Base-by-base conservation (phyloP, 2,888 invertebrate species). In the Ophioninae sp. region DNA sequence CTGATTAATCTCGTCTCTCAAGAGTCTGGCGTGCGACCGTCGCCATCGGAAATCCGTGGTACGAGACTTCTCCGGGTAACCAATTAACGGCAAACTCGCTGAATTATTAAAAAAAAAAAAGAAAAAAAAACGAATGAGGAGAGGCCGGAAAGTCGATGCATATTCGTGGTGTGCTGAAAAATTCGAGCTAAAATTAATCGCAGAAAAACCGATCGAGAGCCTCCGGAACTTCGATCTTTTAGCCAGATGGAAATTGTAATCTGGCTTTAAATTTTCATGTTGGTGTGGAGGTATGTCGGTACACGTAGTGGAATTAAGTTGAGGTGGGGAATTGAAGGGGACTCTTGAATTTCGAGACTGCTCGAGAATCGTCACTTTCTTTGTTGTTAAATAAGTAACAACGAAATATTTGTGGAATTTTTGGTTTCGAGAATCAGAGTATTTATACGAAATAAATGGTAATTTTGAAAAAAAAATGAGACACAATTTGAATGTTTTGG, bases 1-100 rank as follows among this genome's bases (percentile, higher is more conserved):
- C 37, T 51, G 39, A 74, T 74, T 68, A 63, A 71, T 71, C 59
- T 81, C 71, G 65, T 51, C 44, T 61, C 64, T 72, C 56, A 41
- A 79, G 61, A 44, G 59, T 65, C 22, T 44, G 39, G 64, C n/a
- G n/a, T n/a, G 13, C 51, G 69, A 75, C 30, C 39, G 23, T 23
- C 23, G 56, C 37, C 56, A 71, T 78, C 64, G 64, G 69, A 61
- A 61, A 69, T 61, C 10, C 61, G 44, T 30, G 37, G 44, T 61
- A 67, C 22, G 51, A 59, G 67, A 23, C 74, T 22, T 44, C 13
- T 13, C 3, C 41, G 61, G 44, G 65, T 17, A 59, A 65, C 51
- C 2, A 44, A 61, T 77, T 61, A 56, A 68, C 23, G 23, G 68
- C 44, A 20, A 68, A 76, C 51, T 68, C 30, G 71, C 23, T 56